These are phyloP conservation scores for Poecilia gillii DNA, from an alignment of 2,797 vertebrate genomes.

Conservation along the genomic window DNA sequence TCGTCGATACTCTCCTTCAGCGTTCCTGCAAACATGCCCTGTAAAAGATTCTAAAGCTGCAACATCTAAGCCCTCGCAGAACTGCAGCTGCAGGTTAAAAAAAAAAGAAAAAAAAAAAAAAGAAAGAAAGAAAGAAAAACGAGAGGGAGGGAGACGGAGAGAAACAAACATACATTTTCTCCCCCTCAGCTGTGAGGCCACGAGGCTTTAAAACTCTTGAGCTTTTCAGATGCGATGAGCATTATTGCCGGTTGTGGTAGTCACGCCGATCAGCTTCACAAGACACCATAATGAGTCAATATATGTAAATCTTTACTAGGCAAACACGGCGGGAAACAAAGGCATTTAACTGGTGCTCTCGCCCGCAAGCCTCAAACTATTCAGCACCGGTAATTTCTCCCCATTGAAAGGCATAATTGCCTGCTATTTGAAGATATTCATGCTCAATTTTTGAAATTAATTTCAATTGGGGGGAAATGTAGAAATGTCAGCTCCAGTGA, in stretches of 20 bases:
- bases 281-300: slow-evolving; percentile 99
- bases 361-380: slow-evolving; percentile 98
- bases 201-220: slow-evolving; percentile 76
- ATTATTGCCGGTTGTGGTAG: slow-evolving; percentile 77
- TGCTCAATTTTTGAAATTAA: slow-evolving; percentile 99
- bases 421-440: slow-evolving; percentile 99
- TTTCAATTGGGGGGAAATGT: slow-evolving; percentile 99
- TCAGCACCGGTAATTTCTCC: slow-evolving; percentile 99
- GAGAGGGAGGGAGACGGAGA: slow-evolving; percentile 46
- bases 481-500: slow-evolving; percentile 99
- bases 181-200: slow-evolving; percentile 74
- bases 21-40: slow-evolving; percentile 43
- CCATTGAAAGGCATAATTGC: slow-evolving; percentile 99
- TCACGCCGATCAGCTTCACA: slow-evolving; percentile 98
- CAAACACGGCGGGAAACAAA: slow-evolving; percentile 99
- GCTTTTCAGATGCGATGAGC: slow-evolving; percentile 77
- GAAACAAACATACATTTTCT: slow-evolving; percentile 75
- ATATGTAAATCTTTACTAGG: slow-evolving; percentile 99
- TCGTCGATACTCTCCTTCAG: slow-evolving; percentile 19
- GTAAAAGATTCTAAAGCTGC: slow-evolving; percentile 59
- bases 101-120: slow-evolving; percentile 40
- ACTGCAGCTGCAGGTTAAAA: slow-evolving; percentile 69
- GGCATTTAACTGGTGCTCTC: slow-evolving; percentile 99
- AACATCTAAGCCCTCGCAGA: slow-evolving; percentile 48
- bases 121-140: slow-evolving; percentile 41